Percentiles rank a stretch among this genome's conserved stretches.
phyloP scores from a whole-genome alignment of 2,888 invertebrate species.

The Pristionchus maxplancki region DNA sequence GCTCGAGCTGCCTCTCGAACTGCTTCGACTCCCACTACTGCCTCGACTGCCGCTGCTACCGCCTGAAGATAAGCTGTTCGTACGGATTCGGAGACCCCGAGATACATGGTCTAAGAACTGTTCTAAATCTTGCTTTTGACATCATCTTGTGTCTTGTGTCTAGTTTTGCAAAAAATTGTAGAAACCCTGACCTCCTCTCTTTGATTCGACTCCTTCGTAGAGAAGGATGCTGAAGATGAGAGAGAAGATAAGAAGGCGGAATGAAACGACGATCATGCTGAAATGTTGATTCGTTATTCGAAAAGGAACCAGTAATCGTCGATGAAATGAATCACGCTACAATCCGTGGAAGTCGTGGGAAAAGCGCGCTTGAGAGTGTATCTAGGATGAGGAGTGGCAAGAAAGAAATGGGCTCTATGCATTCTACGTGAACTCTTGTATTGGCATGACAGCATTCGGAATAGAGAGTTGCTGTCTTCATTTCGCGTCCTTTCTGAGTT shows the following conservation, averaged over 20 bases:
- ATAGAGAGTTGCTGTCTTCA: no score
- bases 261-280: background rate
- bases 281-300: background rate
- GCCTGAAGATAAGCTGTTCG: no score
- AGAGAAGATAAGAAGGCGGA: background rate
- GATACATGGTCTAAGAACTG: no score
- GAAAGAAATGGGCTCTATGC: no score
- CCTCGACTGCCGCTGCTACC: constrained; percentile 1
- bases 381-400: no score
- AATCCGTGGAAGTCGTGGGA: background rate
- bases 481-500: no score
- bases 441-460: no score
- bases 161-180: background rate
- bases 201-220: constrained; percentile 36
- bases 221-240: constrained; percentile 5
- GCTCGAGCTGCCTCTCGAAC: background rate
- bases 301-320: no score
- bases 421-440: no score
- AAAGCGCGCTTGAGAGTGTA: background rate
- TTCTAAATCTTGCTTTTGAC: no score
- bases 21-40: background rate
- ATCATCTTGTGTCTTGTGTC: no score
- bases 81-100: no score
- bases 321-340: background rate
- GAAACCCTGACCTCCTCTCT: background rate